These are phyloP conservation scores for Zonitis immaculata DNA, from an alignment of 2,888 invertebrate species.

Conservation along the genomic window DNA sequence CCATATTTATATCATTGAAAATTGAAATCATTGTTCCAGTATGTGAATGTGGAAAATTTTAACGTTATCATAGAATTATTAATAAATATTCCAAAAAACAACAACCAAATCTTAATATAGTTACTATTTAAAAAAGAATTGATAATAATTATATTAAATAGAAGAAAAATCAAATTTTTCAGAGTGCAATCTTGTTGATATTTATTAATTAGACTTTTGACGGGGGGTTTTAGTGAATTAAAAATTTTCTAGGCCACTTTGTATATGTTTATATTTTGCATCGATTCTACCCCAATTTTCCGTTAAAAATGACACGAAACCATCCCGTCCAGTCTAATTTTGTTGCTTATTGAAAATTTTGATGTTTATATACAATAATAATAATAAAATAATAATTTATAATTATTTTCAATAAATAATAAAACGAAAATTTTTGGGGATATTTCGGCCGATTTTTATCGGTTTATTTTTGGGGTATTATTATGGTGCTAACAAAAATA, in stretches of 20 bases:
- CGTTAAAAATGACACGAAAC: conserved; percentile 1
- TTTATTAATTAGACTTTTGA: not conserved
- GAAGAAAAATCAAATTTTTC: not conserved
- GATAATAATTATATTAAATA: too few relatives aligned
- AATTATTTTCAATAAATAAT: not conserved
- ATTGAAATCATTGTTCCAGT: too few relatives aligned
- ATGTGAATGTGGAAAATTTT: too few relatives aligned
- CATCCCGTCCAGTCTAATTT: not conserved
- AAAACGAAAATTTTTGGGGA: not conserved
- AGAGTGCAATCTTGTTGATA: not conserved
- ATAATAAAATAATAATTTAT: too few relatives aligned
- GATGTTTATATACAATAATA: not conserved
- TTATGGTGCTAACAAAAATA: not conserved
- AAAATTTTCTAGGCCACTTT: not conserved
- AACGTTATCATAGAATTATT: too few relatives aligned
- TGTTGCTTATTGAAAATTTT: not conserved
- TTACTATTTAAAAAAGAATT: too few relatives aligned
- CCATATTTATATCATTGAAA: too few relatives aligned
- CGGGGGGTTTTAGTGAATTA: not conserved
- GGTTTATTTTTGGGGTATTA: not conserved
- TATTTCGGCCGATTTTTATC: conserved; percentile 1
- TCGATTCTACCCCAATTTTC: not conserved
- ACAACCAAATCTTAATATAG: too few relatives aligned
- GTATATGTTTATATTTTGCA: conserved; percentile 1
- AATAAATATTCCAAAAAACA: too few relatives aligned